Evolutionary conservation across 1,140 invertebrate genomes (phyloP), one percentile per base, ranked within the genome.

Genomic region (Dufourea novaeangliae): DNA sequence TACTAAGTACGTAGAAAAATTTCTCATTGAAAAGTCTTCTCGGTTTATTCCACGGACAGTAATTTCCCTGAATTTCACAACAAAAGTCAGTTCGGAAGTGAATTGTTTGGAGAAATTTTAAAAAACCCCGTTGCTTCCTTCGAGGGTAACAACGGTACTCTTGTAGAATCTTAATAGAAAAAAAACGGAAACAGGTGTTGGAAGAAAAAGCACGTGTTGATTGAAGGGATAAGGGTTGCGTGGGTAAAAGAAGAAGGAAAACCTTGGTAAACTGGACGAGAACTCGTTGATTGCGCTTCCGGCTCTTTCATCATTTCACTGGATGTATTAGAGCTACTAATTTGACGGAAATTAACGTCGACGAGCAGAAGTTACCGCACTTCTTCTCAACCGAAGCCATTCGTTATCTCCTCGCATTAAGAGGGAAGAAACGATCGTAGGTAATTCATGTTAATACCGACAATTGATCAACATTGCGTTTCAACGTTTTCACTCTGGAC

Each of bases 271-370:
- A 32, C 27, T 20, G 54, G 17, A 10, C 54, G 54, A 27, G 54
- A 32, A 29, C 14, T 3, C 54, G 54, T 57, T 57, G 54, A 57
- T 57, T 57, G 54, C 54, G 54, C 54, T 57, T 57, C 54, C 54
- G 27, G 54, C 54, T 32, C 29, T 57, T 32, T 29, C 54, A 57
- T 57, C 54, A 57, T 57, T 57, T 27, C 54, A 32, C 54, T 20
- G 27, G 54, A 57, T 32, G 27, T 29, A 32, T 57, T 57, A 57
- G 27, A 57, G 54, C 4, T 57, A 6, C 54, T 57, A 32, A 57
- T 57, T 57, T 57, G 54, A 57, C 54, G 54, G 54, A 57, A 57
- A 57, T 57, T 57, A 57, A 32, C 54, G 5, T 17, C 27, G 27
- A 57, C 54, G 27, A 32, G 20, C 17, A 27, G 27, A 57, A 57